Percentiles rank a stretch among this genome's conserved stretches.
Conservation (phyloP, 2,113 vertebrate genomes). For the Archocentrus centrarchus region DNA sequence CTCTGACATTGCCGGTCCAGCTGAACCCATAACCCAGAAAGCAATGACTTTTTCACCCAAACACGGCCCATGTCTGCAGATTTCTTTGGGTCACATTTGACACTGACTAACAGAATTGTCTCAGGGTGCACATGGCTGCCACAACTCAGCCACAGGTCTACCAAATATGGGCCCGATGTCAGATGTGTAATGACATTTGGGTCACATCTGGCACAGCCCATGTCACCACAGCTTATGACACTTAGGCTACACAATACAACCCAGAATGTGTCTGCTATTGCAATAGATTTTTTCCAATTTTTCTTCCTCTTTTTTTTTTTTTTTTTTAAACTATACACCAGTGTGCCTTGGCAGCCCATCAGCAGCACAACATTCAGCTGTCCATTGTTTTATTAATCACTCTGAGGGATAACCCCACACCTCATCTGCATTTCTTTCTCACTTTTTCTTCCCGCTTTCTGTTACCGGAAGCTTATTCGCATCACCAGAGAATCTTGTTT, state of each 20-base stretch:
- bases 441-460: neutral
- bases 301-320: neutral
- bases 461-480: constrained; percentile 5
- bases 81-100: neutral
- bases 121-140: neutral
- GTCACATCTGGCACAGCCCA: neutral
- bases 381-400: constrained; percentile 35
- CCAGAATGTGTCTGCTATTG: neutral
- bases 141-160: constrained; percentile 6
- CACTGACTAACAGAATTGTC: neutral
- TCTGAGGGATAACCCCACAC: constrained; percentile 19
- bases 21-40: neutral
- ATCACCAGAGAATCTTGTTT: constrained; percentile 28
- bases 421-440: constrained; percentile 22
- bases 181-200: neutral
- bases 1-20: neutral
- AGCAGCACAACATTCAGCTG: constrained; percentile 3
- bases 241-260: neutral
- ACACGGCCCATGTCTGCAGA: neutral
- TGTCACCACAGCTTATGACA: neutral
- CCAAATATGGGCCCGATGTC: neutral
- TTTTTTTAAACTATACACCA: neutral
- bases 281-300: no score
- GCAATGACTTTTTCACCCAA: neutral
- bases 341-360: neutral